Percentiles rank a stretch among this genome's conserved stretches.
Evolutionary conservation across 2,797 vertebrate species (phyloP).

Genomic region (Pelobates cultripes): DNA sequence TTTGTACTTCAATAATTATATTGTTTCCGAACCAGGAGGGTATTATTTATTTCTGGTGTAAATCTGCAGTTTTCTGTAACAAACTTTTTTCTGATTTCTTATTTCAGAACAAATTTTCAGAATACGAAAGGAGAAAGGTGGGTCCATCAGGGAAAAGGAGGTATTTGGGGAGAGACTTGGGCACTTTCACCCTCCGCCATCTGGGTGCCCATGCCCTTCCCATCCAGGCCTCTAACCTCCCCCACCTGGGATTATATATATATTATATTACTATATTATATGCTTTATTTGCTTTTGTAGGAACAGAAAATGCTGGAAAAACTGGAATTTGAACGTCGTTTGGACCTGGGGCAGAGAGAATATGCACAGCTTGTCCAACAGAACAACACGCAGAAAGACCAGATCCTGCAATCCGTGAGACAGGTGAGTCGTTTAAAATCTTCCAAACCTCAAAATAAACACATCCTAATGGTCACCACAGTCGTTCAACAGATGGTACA

Average conservation of each 20-base stretch:
- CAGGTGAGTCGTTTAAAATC: slow-evolving; percentile 69
- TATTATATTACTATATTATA: too few relatives aligned
- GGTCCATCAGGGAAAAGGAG: slow-evolving; percentile 29
- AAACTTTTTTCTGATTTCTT: background rate
- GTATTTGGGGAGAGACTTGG: background rate
- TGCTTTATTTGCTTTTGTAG: slow-evolving; percentile 62
- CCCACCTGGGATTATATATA: too few relatives aligned
- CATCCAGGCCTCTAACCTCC: too few relatives aligned
- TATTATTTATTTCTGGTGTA: too few relatives aligned
- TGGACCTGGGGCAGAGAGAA: slow-evolving; percentile 81
- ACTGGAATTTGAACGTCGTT: slow-evolving; percentile 85
- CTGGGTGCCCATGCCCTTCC: too few relatives aligned
- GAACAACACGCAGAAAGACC: slow-evolving; percentile 80
- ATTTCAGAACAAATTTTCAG: slow-evolving; percentile 86
- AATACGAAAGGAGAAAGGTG: slow-evolving; percentile 94
- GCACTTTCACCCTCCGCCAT: background rate
- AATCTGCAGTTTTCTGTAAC: too few relatives aligned
- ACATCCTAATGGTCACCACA: too few relatives aligned
- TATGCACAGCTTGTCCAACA: slow-evolving; percentile 83
- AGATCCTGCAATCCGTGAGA: slow-evolving; percentile 84
- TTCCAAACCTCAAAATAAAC: too few relatives aligned
- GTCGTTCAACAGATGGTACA: too few relatives aligned
- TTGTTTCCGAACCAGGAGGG: too few relatives aligned
- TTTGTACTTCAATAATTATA: too few relatives aligned
- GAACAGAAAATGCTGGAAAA: slow-evolving; percentile 87